Conservation (phyloP, 2,113 vertebrate genomes). For the Channa maculata region DNA sequence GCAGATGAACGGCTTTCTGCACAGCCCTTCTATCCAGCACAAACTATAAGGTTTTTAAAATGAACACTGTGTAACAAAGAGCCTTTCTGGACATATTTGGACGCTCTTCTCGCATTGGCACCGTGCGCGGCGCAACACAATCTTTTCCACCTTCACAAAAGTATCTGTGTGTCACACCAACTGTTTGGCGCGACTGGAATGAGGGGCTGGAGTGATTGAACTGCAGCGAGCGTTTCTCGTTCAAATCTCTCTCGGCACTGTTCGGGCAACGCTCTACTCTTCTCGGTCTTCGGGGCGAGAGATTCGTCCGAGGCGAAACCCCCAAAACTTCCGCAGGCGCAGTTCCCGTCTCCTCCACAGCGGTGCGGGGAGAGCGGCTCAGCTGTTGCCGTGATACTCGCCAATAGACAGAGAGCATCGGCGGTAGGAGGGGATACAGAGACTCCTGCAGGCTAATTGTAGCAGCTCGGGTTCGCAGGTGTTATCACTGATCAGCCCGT, state of each 20-base stretch:
- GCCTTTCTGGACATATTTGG: slow-evolving; percentile 32
- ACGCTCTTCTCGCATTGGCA: slow-evolving; percentile 20
- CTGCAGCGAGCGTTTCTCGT: slow-evolving; percentile 17
- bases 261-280: slow-evolving; percentile 6
- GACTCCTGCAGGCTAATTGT: slow-evolving; percentile 83
- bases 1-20: slow-evolving; percentile 56
- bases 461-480: slow-evolving; percentile 79
- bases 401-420: slow-evolving; percentile 81
- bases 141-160: slow-evolving; percentile 30
- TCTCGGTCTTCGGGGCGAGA: slow-evolving; percentile 45
- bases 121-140: slow-evolving; percentile 51
- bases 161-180: slow-evolving; percentile 12
- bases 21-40: slow-evolving; percentile 45
- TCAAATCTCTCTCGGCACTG: slow-evolving; percentile 8
- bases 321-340: slow-evolving; percentile 76
- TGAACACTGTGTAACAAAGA: slow-evolving; percentile 36
- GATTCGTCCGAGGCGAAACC: slow-evolving; percentile 52
- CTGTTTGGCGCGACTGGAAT: slow-evolving; percentile 16
- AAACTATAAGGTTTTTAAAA: slow-evolving; percentile 28
- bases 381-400: slow-evolving; percentile 77
- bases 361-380: slow-evolving; percentile 79
- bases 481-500: slow-evolving; percentile 78
- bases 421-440: slow-evolving; percentile 84
- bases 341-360: slow-evolving; percentile 70
- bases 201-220: slow-evolving; percentile 37